Percentiles rank a stretch among this genome's conserved stretches.
Evolutionary conservation across 1,140 invertebrate species (phyloP).

Genomic region (Aleiodes sp.): DNA sequence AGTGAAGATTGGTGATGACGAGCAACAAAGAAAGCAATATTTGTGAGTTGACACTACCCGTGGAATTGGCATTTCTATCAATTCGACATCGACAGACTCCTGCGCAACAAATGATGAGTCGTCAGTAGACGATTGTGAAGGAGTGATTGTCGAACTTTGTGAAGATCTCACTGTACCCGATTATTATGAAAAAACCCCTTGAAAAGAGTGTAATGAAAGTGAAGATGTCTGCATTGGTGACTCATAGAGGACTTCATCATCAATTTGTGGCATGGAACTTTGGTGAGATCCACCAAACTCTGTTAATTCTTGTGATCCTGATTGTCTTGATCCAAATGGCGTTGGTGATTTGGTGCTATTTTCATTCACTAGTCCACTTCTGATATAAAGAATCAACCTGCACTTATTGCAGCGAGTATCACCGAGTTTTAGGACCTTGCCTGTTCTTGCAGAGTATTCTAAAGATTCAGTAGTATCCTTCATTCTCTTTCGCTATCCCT

Average conservation of each 20-base stretch:
- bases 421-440: conserved; percentile 24
- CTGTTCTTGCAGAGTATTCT: conserved; percentile 21
- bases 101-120: not conserved
- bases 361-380: not conserved
- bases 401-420: conserved; percentile 14
- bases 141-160: conserved; percentile 10
- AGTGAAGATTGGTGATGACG: not conserved
- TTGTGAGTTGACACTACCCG: conserved; percentile 12
- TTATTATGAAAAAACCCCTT: conserved; percentile 16
- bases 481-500: conserved; percentile 23
- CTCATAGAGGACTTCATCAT: not conserved
- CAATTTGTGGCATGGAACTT: not conserved
- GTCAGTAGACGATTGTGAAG: conserved; percentile 10
- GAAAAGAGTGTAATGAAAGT: conserved; percentile 26
- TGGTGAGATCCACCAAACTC: too few relatives aligned
- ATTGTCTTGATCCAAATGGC: too few relatives aligned
- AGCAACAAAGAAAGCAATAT: conserved; percentile 14
- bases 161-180: not conserved
- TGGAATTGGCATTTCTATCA: conserved; percentile 5
- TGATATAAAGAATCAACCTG: not conserved
- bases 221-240: conserved; percentile 22
- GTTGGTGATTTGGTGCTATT: not conserved
- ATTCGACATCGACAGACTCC: not conserved
- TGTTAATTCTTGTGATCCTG: too few relatives aligned
- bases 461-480: conserved; percentile 10